Evolutionary conservation across 2,113 vertebrate species (phyloP).

Genomic region (Ursus arctos): DNA sequence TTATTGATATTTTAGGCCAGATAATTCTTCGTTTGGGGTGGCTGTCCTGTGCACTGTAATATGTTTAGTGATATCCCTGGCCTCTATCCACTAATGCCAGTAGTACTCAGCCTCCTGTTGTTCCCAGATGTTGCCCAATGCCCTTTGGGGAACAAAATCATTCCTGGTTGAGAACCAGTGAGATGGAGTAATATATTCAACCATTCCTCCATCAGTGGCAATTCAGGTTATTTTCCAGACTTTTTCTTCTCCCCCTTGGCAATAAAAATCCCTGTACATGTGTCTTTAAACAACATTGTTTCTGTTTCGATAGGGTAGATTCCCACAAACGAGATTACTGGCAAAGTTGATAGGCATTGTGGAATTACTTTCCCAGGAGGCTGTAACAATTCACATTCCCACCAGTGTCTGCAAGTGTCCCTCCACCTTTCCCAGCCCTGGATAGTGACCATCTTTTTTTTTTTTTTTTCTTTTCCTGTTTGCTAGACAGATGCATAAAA

Average conservation of each 20-base stretch:
- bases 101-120: background rate
- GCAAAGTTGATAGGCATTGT: background rate
- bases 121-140: background rate
- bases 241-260: background rate
- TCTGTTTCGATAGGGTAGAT: background rate
- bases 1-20: background rate
- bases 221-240: background rate
- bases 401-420: background rate
- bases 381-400: background rate
- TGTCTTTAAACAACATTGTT: background rate
- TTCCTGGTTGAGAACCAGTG: background rate
- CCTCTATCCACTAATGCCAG: background rate
- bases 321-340: fast-evolving
- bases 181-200: background rate
- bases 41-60: background rate
- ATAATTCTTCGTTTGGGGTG: background rate
- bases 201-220: background rate
- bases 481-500: background rate
- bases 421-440: background rate
- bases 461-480: background rate
- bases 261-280: background rate
- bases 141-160: background rate
- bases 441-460: background rate
- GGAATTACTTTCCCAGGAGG: background rate
- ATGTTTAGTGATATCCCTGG: background rate